Conservation (phyloP, 2,888 invertebrate genomes). For the Amiota mariae region DNA sequence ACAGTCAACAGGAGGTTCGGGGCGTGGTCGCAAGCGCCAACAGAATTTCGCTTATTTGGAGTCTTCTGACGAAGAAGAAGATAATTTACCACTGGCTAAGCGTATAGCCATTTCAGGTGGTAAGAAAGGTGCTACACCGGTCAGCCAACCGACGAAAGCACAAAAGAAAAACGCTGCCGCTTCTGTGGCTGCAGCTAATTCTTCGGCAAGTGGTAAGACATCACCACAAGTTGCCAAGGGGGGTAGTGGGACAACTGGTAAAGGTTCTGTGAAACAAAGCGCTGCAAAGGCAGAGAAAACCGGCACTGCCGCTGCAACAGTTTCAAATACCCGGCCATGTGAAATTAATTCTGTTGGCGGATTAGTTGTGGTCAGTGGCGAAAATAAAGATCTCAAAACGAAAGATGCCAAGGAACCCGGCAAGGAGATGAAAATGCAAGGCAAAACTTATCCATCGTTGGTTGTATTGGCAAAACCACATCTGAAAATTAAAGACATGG, state of each 20-base stretch:
- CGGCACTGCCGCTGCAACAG: constrained; percentile 34
- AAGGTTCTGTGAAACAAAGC: not conserved
- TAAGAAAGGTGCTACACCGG: constrained; percentile 48
- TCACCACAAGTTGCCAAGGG: constrained; percentile 49
- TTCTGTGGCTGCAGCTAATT: constrained; percentile 35
- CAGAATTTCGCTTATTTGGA: constrained; percentile 69
- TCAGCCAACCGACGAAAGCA: constrained; percentile 36
- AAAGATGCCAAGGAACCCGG: constrained; percentile 78
- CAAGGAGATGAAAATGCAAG: constrained; percentile 83
- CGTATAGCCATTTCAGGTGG: constrained; percentile 67
- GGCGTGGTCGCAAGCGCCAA: constrained; percentile 58
- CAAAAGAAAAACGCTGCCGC: constrained; percentile 43
- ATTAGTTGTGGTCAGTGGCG: constrained; percentile 78
- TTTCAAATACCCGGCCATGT: constrained; percentile 77
- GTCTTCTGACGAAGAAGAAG: constrained; percentile 73
- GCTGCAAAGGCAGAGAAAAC: constrained; percentile 33
- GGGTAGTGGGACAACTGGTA: constrained; percentile 43
- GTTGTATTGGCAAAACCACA: constrained; percentile 88
- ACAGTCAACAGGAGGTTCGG: constrained; percentile 21
- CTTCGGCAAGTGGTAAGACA: constrained; percentile 48
- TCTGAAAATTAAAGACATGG: constrained; percentile 81
- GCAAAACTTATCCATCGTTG: constrained; percentile 89
- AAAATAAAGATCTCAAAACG: constrained; percentile 73
- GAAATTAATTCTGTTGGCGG: constrained; percentile 84
- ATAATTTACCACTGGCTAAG: constrained; percentile 74